These are phyloP conservation scores for Halocynthia aurantium DNA, from an alignment of 23 tunicate genomes.

Conservation along the genomic window DNA sequence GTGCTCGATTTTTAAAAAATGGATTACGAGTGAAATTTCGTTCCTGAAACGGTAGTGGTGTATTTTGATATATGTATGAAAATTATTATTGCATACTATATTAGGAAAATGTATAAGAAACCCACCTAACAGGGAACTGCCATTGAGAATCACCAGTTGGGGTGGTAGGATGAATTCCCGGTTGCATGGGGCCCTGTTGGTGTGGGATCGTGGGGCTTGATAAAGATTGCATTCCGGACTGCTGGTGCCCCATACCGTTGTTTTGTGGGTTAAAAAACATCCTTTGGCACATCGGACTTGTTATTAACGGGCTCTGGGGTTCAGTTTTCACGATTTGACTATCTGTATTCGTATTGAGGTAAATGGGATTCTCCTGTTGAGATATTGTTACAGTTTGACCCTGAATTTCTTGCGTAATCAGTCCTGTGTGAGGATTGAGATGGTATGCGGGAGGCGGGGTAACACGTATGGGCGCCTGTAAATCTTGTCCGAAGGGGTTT, in stretches of 20 bases:
- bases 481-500: background rate
- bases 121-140: slow-evolving; percentile 25
- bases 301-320: slow-evolving; percentile 23
- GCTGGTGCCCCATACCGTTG: slow-evolving; percentile 6
- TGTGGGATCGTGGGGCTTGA: slow-evolving; percentile 18
- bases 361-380: background rate
- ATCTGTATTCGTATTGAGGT: slow-evolving; percentile 8
- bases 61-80: too few relatives aligned
- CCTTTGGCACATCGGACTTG: slow-evolving; percentile 21
- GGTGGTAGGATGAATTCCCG: slow-evolving; percentile 10
- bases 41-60: too few relatives aligned
- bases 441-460: slow-evolving; percentile 89
- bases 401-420: background rate
- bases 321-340: slow-evolving; percentile 6
- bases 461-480: slow-evolving; percentile 22
- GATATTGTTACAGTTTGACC: background rate
- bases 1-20: too few relatives aligned
- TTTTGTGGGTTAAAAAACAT: slow-evolving; percentile 11
- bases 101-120: background rate
- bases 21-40: too few relatives aligned
- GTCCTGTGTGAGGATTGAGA: slow-evolving; percentile 10
- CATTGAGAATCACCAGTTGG: slow-evolving; percentile 17
- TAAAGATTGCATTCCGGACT: background rate
- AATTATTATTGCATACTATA: too few relatives aligned
- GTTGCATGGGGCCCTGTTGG: slow-evolving; percentile 20